phyloP scores from a whole-genome alignment of 2,888 invertebrate genomes.

The Trachelus tabidus region DNA sequence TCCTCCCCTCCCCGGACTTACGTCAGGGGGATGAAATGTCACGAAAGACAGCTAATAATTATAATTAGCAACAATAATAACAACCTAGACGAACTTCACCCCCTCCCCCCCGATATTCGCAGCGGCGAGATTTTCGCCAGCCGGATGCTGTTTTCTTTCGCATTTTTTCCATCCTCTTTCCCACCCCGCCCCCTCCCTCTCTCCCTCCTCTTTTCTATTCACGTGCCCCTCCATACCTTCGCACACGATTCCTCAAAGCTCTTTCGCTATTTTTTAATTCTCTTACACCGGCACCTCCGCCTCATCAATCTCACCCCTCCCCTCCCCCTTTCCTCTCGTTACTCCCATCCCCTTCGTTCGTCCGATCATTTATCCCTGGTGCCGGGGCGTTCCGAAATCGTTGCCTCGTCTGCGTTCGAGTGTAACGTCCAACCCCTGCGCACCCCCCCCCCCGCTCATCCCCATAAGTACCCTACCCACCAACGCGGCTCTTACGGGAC shows the following conservation, averaged over 20 bases:
- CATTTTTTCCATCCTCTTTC: not conserved
- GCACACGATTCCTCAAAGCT: conserved; percentile 1
- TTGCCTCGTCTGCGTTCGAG: conserved; percentile 3
- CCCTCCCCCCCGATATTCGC: too few relatives aligned
- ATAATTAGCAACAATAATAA: too few relatives aligned
- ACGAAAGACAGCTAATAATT: too few relatives aligned
- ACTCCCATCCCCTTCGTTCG: conserved; percentile 4
- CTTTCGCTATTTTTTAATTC: conserved; percentile 46
- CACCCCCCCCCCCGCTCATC: conserved; percentile 18
- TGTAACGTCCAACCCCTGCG: conserved; percentile 13
- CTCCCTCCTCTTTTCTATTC: conserved; percentile 4
- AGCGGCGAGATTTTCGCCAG: too few relatives aligned
- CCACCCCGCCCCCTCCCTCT: not conserved
- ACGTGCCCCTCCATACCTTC: not conserved
- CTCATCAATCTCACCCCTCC: conserved; percentile 48
- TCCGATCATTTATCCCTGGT: conserved; percentile 38
- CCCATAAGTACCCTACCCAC: too few relatives aligned
- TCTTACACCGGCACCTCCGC: conserved; percentile 35
- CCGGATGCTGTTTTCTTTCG: too few relatives aligned
- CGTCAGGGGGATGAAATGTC: too few relatives aligned
- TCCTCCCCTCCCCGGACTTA: too few relatives aligned
- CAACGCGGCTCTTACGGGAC: conserved; percentile 5
- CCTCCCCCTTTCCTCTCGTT: conserved; percentile 18
- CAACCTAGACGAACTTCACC: too few relatives aligned
- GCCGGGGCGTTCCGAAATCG: too few relatives aligned